Evolutionary conservation across 1,140 invertebrate species (phyloP).

Genomic region (Homalodisca vitripennis): DNA sequence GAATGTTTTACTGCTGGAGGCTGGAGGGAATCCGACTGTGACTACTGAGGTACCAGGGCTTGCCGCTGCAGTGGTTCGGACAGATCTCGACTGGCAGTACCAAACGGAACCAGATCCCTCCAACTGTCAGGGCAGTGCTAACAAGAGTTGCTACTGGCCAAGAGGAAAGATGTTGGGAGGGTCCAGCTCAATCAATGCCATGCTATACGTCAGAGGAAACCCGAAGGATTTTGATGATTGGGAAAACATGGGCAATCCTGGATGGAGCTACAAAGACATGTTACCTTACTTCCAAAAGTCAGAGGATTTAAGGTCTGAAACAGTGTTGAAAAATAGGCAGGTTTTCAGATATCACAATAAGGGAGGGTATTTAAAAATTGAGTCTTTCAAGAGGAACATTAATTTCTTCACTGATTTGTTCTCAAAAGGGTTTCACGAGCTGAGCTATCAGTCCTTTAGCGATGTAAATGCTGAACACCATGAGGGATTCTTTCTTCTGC

Average conservation of each 20-base stretch:
- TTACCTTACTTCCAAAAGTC: constrained; percentile 85
- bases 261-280: constrained; percentile 70
- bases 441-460: constrained; percentile 81
- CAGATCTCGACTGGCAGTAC: constrained; percentile 53
- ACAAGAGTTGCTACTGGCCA: constrained; percentile 58
- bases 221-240: constrained; percentile 68
- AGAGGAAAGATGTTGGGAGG: constrained; percentile 56
- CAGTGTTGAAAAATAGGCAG: constrained; percentile 53
- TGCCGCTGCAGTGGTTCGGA: constrained; percentile 48
- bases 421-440: constrained; percentile 62
- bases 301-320: constrained; percentile 79
- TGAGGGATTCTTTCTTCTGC: constrained; percentile 75
- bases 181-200: constrained; percentile 60
- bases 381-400: constrained; percentile 56
- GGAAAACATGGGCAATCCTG: constrained; percentile 62
- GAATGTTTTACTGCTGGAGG: constrained; percentile 67
- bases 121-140: not conserved
- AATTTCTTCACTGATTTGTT: constrained; percentile 49
- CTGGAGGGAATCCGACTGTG: constrained; percentile 66
- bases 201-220: constrained; percentile 66
- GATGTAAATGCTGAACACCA: constrained; percentile 76
- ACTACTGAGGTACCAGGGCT: constrained; percentile 46
- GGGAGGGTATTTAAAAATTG: constrained; percentile 76
- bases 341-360: constrained; percentile 66
- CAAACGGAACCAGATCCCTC: not conserved